Percentiles rank a stretch among this genome's conserved stretches.
phyloP scores from a whole-genome alignment of 53 echinoderm and acorn worm genomes.

The Paracentrotus lividus region DNA sequence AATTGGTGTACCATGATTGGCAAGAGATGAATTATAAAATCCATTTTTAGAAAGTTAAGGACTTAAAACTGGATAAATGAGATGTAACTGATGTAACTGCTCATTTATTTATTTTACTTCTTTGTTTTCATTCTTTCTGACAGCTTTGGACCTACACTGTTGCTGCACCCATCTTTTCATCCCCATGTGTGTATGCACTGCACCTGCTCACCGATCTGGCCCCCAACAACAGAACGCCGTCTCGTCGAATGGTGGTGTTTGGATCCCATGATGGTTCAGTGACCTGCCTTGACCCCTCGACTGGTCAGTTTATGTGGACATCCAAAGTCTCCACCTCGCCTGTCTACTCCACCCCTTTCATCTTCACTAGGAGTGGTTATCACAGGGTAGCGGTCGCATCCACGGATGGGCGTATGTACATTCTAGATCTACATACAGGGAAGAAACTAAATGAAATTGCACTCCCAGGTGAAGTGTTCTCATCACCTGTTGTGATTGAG shows the following conservation, averaged over 20 bases:
- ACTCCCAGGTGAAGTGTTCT: conserved; percentile 89
- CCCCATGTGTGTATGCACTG: conserved; percentile 67
- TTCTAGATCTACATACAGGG: conserved; percentile 79
- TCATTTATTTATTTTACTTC: not conserved
- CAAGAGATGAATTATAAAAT: too few species aligned
- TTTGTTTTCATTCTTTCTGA: not conserved
- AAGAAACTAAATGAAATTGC: conserved; percentile 54
- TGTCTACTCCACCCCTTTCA: conserved; percentile 85
- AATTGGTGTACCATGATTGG: too few species aligned
- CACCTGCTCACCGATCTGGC: not conserved
- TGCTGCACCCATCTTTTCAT: conserved; percentile 88
- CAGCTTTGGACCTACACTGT: conserved; percentile 81
- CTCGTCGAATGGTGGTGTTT: conserved; percentile 73
- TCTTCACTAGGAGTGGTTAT: conserved; percentile 39
- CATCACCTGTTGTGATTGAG: conserved; percentile 79
- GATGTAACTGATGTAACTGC: not conserved
- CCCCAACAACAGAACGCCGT: not conserved
- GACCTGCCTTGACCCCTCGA: conserved; percentile 76
- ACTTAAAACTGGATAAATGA: not conserved
- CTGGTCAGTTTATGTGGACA: conserved; percentile 66
- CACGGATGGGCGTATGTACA: conserved; percentile 76
- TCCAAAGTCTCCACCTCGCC: conserved; percentile 63
- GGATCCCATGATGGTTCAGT: conserved; percentile 88
- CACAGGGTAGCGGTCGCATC: conserved; percentile 11
- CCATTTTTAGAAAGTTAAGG: too few species aligned